Evolutionary conservation across 2,113 vertebrate species (phyloP).

Genomic region (Mionectes macconnelli): DNA sequence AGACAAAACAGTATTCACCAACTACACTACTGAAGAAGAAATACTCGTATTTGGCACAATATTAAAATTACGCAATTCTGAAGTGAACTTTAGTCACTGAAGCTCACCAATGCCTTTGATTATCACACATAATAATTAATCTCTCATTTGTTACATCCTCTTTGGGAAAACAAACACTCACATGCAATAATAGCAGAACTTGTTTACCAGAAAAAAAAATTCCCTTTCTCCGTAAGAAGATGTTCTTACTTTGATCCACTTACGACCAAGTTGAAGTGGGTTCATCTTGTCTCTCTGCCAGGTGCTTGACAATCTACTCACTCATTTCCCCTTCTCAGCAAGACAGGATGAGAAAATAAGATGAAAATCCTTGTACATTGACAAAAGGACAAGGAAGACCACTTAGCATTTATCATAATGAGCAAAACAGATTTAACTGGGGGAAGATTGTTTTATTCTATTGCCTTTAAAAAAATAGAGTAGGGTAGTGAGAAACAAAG

Average conservation of each 20-base stretch:
- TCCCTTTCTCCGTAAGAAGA: background rate
- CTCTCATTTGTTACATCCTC: background rate
- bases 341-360: background rate
- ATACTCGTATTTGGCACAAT: fast-evolving
- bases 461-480: background rate
- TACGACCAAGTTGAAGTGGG: background rate
- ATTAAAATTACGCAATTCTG: background rate
- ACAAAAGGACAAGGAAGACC: background rate
- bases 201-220: fast-evolving
- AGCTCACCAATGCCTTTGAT: background rate
- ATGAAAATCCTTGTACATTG: background rate
- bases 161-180: background rate
- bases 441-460: background rate
- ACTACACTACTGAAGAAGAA: background rate
- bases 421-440: background rate
- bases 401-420: background rate
- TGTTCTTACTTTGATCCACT: background rate
- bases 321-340: background rate
- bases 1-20: background rate
- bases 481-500: background rate
- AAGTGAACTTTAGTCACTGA: background rate
- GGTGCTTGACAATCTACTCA: fast-evolving
- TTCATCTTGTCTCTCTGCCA: background rate
- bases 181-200: background rate
- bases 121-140: background rate